phyloP scores from a whole-genome alignment of 2,113 vertebrate genomes.

The Cercocebus atys region DNA sequence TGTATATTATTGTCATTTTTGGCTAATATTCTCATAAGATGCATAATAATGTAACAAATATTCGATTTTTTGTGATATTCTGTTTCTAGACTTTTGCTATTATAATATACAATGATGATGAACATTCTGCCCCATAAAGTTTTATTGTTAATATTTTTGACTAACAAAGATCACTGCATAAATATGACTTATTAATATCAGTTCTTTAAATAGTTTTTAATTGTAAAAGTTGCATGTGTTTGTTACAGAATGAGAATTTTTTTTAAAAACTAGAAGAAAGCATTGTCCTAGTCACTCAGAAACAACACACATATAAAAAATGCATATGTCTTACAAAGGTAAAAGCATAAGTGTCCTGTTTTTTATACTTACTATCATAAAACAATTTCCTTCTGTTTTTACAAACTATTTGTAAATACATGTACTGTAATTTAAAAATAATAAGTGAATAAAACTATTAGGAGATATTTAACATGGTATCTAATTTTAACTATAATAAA shows the following conservation, averaged over 20 bases:
- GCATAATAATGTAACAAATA: not conserved
- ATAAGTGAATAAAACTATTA: not conserved
- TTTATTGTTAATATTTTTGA: slow-evolving; percentile 10
- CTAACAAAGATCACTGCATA: not conserved
- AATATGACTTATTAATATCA: not conserved
- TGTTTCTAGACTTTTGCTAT: not conserved
- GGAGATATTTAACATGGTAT: not conserved
- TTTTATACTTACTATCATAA: not conserved
- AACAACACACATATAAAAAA: not conserved
- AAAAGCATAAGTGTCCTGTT: not conserved
- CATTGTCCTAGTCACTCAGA: not conserved
- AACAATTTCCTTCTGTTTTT: not conserved
- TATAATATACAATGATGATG: not conserved
- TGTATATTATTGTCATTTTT: not conserved
- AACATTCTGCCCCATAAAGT: not conserved
- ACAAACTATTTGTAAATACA: not conserved
- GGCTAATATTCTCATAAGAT: not conserved
- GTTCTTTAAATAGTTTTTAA: not conserved
- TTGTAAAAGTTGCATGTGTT: not conserved
- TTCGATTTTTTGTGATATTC: not conserved
- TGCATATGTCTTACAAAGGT: not conserved
- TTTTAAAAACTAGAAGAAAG: not conserved
- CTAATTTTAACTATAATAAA: not conserved
- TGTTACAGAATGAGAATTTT: not conserved
- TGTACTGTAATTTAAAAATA: not conserved